phyloP scores from a whole-genome alignment of 2,113 vertebrate species.

The Eulemur macaco region DNA sequence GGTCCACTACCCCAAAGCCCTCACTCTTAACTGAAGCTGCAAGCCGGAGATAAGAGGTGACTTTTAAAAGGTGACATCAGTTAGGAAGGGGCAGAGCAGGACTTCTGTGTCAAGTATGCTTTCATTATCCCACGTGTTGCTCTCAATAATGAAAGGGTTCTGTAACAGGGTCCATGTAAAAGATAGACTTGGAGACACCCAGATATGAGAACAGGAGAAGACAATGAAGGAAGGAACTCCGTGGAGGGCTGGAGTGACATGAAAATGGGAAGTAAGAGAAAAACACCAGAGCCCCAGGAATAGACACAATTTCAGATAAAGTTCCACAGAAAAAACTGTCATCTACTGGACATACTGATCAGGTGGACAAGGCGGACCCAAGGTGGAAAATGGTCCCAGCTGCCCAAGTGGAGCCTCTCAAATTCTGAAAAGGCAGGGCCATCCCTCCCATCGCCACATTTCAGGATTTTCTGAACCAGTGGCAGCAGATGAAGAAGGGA shows the following conservation, averaged over 20 bases:
- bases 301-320: neutral
- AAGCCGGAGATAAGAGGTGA: neutral
- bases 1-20: neutral
- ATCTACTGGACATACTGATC: neutral
- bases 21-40: neutral
- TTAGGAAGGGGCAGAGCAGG: neutral
- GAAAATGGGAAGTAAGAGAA: neutral
- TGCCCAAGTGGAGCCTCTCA: neutral
- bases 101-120: neutral
- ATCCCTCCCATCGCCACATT: neutral
- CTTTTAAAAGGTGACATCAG: neutral
- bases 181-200: neutral
- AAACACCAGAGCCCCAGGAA: neutral
- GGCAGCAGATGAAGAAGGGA: neutral
- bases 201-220: neutral
- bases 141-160: neutral
- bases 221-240: neutral
- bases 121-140: neutral
- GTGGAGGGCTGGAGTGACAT: neutral
- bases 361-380: neutral
- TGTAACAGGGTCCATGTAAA: neutral
- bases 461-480: neutral
- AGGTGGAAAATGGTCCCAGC: neutral
- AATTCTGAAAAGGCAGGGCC: neutral
- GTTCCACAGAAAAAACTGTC: neutral